These are phyloP conservation scores for Buteo buteo DNA, from an alignment of 2,113 vertebrate species.

Conservation along the genomic window DNA sequence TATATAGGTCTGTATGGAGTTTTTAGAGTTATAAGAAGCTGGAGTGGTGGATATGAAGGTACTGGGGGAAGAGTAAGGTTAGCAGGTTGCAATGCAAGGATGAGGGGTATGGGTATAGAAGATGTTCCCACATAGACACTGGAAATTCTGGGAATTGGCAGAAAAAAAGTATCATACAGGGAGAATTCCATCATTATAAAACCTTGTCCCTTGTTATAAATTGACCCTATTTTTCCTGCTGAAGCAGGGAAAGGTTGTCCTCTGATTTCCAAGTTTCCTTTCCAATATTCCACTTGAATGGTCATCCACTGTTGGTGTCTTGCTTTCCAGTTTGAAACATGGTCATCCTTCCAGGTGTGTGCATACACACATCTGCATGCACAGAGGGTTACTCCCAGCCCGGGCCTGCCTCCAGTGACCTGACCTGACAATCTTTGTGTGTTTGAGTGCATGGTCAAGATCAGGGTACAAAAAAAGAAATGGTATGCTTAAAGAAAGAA, in stretches of 20 bases:
- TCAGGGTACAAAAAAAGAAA: background rate
- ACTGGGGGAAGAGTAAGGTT: background rate
- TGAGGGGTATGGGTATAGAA: background rate
- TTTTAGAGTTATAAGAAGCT: background rate
- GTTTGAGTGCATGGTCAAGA: background rate
- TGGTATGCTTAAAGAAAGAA: background rate
- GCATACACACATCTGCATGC: rapidly evolving
- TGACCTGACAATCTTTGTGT: background rate
- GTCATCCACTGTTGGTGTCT: background rate
- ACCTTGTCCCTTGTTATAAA: background rate
- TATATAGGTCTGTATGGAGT: background rate
- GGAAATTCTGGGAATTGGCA: background rate
- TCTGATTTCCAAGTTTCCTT: background rate
- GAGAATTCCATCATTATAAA: background rate
- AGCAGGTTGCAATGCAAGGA: background rate
- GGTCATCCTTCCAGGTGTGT: background rate
- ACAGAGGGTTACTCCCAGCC: background rate
- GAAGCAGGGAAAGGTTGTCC: background rate
- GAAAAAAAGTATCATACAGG: background rate
- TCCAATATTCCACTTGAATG: background rate
- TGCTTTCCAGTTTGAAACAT: background rate
- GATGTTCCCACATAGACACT: background rate
- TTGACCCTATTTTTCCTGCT: background rate
- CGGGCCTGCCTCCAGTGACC: background rate
- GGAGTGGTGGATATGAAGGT: background rate